Conservation (phyloP, 2,888 invertebrate species). For the Hirtodrosophila alboralis region DNA sequence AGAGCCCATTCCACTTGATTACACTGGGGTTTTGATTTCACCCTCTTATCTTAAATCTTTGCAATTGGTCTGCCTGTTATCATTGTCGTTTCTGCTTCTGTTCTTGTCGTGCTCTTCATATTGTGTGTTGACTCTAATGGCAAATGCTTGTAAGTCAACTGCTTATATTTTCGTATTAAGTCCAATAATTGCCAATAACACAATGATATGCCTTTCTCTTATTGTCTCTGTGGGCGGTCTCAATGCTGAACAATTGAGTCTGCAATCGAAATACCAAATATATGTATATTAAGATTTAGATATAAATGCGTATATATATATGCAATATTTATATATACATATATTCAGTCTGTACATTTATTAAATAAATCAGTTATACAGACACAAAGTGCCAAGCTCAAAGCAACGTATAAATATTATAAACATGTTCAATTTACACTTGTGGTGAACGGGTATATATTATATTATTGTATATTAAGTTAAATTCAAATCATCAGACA, state of each 20-base stretch:
- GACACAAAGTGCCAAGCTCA: slow-evolving; percentile 36
- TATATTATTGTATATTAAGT: background rate
- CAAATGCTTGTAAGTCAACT: slow-evolving; percentile 50
- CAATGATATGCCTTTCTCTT: slow-evolving; percentile 15
- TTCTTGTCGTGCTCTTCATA: background rate
- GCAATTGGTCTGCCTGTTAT: background rate
- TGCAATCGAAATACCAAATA: slow-evolving; percentile 21
- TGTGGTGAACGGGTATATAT: background rate
- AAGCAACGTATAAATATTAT: slow-evolving; percentile 40
- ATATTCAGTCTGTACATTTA: background rate
- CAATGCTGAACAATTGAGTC: slow-evolving; percentile 21
- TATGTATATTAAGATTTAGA: slow-evolving; percentile 14
- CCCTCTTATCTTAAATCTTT: background rate
- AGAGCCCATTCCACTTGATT: too few relatives aligned
- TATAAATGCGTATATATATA: slow-evolving; percentile 1
- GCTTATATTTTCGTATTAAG: slow-evolving; percentile 37
- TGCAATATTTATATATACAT: slow-evolving; percentile 1
- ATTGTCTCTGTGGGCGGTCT: slow-evolving; percentile 10
- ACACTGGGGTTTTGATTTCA: background rate
- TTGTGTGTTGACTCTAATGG: slow-evolving; percentile 30
- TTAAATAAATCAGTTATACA: slow-evolving; percentile 47
- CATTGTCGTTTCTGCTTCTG: background rate
- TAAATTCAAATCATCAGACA: too few relatives aligned
- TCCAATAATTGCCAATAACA: slow-evolving; percentile 34
- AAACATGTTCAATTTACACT: slow-evolving; percentile 24